Evolutionary conservation across 2,797 vertebrate species (phyloP).

Genomic region (Pangasius krempfi): DNA sequence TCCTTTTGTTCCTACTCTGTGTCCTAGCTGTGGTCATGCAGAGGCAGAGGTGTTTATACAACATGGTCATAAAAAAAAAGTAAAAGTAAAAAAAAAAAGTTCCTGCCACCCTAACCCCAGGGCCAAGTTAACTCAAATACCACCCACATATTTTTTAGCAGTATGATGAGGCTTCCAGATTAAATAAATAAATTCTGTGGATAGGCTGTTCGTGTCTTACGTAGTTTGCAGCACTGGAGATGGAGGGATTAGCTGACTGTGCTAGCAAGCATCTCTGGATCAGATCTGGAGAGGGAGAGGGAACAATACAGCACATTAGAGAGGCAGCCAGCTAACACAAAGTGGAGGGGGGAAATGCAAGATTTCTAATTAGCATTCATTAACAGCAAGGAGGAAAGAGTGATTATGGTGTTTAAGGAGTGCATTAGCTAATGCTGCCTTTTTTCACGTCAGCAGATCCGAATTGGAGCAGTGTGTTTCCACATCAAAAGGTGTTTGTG

Average conservation of each 20-base stretch:
- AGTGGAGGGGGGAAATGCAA: slow-evolving; percentile 61
- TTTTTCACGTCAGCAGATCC: slow-evolving; percentile 78
- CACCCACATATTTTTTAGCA: slow-evolving; percentile 47
- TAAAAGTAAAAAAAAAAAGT: neutral
- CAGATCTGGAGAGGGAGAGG: slow-evolving; percentile 71
- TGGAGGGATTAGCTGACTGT: slow-evolving; percentile 79
- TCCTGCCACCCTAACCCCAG: slow-evolving; percentile 44
- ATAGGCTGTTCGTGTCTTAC: slow-evolving; percentile 74
- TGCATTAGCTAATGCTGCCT: slow-evolving; percentile 82
- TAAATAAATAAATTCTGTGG: slow-evolving; percentile 71
- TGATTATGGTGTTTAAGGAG: slow-evolving; percentile 83
- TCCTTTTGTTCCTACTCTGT: slow-evolving; percentile 10
- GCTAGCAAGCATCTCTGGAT: slow-evolving; percentile 79
- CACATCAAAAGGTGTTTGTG: slow-evolving; percentile 69
- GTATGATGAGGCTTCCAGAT: slow-evolving; percentile 57
- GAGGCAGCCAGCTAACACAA: slow-evolving; percentile 72
- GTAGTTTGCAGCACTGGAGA: slow-evolving; percentile 74
- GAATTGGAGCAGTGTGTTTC: slow-evolving; percentile 68
- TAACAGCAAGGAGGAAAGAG: slow-evolving; percentile 79
- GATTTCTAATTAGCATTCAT: slow-evolving; percentile 84
- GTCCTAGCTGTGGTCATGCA: slow-evolving; percentile 9
- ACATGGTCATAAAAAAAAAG: slow-evolving; percentile 31
- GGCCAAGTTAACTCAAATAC: slow-evolving; percentile 50
- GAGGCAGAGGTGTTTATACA: slow-evolving; percentile 33
- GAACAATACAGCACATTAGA: slow-evolving; percentile 80